Percentiles rank a stretch among this genome's conserved stretches.
Conservation (phyloP, 2,888 invertebrate species). For the Tricholauxania praeusta region DNA sequence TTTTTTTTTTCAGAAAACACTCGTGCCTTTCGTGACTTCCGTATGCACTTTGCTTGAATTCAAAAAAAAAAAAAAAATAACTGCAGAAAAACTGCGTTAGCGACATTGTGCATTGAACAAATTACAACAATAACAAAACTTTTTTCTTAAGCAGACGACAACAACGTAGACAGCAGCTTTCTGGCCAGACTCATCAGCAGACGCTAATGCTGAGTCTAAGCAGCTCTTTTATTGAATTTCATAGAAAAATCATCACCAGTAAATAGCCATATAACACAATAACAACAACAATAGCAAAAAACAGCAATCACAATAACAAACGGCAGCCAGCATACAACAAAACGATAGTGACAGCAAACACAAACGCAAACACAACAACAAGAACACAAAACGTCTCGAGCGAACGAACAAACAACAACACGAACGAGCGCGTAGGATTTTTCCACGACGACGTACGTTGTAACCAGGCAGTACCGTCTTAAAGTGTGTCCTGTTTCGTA, state of each 20-base stretch:
- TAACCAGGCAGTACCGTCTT: conserved; percentile 20
- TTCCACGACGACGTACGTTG: neutral
- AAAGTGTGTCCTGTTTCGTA: conserved; percentile 32
- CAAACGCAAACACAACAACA: conserved; percentile 19
- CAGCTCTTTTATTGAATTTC: conserved; percentile 25
- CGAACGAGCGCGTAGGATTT: conserved; percentile 18
- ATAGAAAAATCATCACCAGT: conserved; percentile 15
- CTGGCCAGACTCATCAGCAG: conserved; percentile 25
- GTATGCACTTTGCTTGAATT: too few relatives aligned
- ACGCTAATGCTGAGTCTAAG: conserved; percentile 11
- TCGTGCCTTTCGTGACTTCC: too few relatives aligned
- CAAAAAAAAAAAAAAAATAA: too few relatives aligned
- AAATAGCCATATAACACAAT: conserved; percentile 1
- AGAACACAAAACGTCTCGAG: conserved; percentile 7
- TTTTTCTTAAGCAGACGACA: neutral
- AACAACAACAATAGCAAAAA: neutral
- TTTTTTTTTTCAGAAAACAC: too few relatives aligned
- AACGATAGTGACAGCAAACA: neutral
- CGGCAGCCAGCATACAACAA: neutral
- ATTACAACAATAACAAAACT: too few relatives aligned
- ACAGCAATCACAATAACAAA: conserved; percentile 5
- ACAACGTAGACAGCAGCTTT: neutral
- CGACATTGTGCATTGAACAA: too few relatives aligned
- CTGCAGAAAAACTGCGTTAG: too few relatives aligned
- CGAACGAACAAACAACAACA: conserved; percentile 12